Percentiles rank a stretch among this genome's conserved stretches.
phyloP scores from a whole-genome alignment of 2,113 vertebrate genomes.

The Myiopsitta monachus region DNA sequence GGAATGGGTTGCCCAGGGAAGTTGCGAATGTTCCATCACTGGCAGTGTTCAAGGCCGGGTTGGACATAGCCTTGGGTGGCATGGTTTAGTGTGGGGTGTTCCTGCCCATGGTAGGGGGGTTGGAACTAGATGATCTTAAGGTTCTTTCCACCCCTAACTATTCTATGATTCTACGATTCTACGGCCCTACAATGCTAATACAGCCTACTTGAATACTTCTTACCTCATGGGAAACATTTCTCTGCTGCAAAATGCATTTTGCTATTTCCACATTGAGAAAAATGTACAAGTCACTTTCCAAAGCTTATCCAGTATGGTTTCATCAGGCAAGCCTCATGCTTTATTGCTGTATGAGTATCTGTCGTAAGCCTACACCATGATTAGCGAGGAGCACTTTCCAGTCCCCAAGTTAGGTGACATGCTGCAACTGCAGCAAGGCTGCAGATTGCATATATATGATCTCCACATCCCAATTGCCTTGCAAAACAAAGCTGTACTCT shows the following conservation, averaged over 20 bases:
- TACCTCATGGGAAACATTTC: neutral
- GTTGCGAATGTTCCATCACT: too few species aligned
- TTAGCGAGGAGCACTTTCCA: neutral
- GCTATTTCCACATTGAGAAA: neutral
- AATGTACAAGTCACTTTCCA: neutral
- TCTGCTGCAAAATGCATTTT: neutral
- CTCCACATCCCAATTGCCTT: neutral
- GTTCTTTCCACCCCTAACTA: too few species aligned
- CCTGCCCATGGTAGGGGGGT: too few species aligned
- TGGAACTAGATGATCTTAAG: too few species aligned
- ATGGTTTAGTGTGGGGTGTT: too few species aligned
- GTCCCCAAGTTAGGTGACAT: neutral
- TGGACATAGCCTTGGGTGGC: too few species aligned
- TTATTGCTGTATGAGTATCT: neutral
- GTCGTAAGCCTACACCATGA: neutral
- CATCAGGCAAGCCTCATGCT: neutral
- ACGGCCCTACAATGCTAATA: neutral
- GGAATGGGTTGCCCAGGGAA: too few species aligned
- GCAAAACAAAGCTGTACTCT: neutral
- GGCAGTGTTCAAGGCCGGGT: too few species aligned
- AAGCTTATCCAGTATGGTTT: neutral
- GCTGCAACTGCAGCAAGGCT: neutral
- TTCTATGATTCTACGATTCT: too few species aligned
- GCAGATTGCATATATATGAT: fast-evolving
- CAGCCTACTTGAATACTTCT: neutral